A percentile compares a stretch with the other conserved stretches of the same genome.
Evolutionary conservation across 2,113 vertebrate genomes (phyloP).

Genomic region (Caracal caracal): DNA sequence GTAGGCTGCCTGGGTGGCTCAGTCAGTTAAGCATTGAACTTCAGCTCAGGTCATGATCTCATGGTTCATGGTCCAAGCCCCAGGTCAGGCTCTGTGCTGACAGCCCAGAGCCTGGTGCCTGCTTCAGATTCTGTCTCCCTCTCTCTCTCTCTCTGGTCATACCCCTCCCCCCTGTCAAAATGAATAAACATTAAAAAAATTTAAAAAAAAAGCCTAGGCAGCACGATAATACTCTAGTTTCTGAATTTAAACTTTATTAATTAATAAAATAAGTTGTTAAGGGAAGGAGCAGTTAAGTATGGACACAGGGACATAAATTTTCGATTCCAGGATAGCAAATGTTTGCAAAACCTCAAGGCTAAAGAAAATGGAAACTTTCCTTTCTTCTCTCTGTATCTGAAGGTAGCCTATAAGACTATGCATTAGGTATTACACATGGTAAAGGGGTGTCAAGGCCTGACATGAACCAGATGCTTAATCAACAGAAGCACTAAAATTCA

Average conservation of each 20-base stretch:
- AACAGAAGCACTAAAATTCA: background rate
- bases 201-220: background rate
- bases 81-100: too few species aligned
- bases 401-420: background rate
- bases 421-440: background rate
- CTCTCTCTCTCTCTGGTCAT: too few species aligned
- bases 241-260: slow-evolving; percentile 3
- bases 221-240: background rate
- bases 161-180: too few species aligned
- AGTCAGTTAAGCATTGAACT: too few species aligned
- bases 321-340: background rate
- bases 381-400: background rate
- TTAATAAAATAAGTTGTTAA: background rate
- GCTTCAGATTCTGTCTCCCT: too few species aligned
- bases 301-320: background rate
- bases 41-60: too few species aligned
- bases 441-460: background rate
- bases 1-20: too few species aligned
- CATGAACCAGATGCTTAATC: background rate
- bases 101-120: too few species aligned
- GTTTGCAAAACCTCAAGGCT: background rate
- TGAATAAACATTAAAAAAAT: too few species aligned
- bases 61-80: too few species aligned
- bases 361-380: background rate
- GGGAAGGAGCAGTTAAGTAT: background rate